Evolutionary conservation across 2,888 invertebrate genomes (phyloP).

Genomic region (Exocentrus adspersus): DNA sequence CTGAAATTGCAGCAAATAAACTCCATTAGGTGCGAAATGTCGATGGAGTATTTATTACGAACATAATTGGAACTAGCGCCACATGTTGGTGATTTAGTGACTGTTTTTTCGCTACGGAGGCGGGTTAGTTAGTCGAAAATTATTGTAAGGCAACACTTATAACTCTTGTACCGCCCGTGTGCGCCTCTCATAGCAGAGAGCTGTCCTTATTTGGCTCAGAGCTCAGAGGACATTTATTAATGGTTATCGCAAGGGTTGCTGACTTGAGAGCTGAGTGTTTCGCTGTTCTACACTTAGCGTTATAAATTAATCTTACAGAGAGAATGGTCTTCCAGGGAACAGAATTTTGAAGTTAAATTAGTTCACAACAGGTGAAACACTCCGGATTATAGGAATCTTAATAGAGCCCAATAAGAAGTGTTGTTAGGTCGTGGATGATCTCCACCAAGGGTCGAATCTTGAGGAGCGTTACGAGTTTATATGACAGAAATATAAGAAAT

Average conservation of each 20-base stretch:
- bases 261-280: constrained; percentile 31
- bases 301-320: constrained; percentile 38
- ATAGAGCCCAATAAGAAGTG: constrained; percentile 5
- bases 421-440: neutral
- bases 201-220: constrained; percentile 37
- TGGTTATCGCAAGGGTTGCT: constrained; percentile 40
- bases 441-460: neutral
- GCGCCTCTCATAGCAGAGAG: constrained; percentile 13
- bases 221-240: constrained; percentile 42
- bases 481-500: no score
- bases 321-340: constrained; percentile 15
- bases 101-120: constrained; percentile 29
- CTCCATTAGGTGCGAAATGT: constrained; percentile 30
- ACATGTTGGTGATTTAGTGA: constrained; percentile 41
- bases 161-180: constrained; percentile 22
- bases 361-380: constrained; percentile 23
- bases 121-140: constrained; percentile 33
- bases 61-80: constrained; percentile 36
- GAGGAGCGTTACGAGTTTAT: neutral
- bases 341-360: constrained; percentile 25
- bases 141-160: constrained; percentile 31
- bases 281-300: constrained; percentile 38
- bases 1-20: constrained; percentile 26
- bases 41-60: constrained; percentile 38
- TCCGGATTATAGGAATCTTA: constrained; percentile 2